Percentiles rank a stretch among this genome's conserved stretches.
These are phyloP conservation scores for Callyntrura sp. DNA, from an alignment of 2,888 invertebrate genomes.

Conservation along the genomic window DNA sequence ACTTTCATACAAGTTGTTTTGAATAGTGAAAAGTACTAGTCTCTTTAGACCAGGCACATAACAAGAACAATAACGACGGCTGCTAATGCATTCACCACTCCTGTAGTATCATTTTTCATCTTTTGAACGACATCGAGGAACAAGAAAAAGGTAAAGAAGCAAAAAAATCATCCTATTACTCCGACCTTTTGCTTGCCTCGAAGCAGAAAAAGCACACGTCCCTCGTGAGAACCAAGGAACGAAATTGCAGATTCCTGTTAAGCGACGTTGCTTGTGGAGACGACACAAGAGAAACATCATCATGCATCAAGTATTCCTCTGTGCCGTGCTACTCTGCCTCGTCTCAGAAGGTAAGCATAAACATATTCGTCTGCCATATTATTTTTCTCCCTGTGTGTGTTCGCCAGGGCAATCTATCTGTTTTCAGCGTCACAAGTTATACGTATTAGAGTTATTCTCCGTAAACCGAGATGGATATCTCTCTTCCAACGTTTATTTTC, in stretches of 20 bases:
- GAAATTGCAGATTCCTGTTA: slow-evolving; percentile 55
- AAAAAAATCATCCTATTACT: slow-evolving; percentile 23
- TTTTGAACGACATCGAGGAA: slow-evolving; percentile 23
- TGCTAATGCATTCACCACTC: background rate
- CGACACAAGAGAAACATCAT: slow-evolving; percentile 27
- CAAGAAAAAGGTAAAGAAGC: slow-evolving; percentile 20
- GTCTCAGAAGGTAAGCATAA: slow-evolving; percentile 80
- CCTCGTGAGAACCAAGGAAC: slow-evolving; percentile 34
- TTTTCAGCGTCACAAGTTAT: background rate
- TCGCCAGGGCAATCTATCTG: background rate
- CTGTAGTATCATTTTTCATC: slow-evolving; percentile 69
- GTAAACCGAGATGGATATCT: background rate
- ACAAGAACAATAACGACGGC: background rate
- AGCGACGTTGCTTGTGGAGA: slow-evolving; percentile 37
- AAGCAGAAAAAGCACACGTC: slow-evolving; percentile 50
- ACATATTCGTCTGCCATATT: background rate
- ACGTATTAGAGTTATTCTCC: background rate
- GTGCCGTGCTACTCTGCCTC: slow-evolving; percentile 78
- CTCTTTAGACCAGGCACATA: background rate
- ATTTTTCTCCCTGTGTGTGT: background rate
- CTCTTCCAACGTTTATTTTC: background rate
- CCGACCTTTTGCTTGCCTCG: background rate
- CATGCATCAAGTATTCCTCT: slow-evolving; percentile 81
- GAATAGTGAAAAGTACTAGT: slow-evolving; percentile 10
- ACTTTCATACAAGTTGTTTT: slow-evolving; percentile 6